A percentile compares a stretch with the other conserved stretches of the same genome.
These are phyloP conservation scores for Hypomesus transpacificus DNA, from an alignment of 2,113 vertebrate species.

Conservation along the genomic window DNA sequence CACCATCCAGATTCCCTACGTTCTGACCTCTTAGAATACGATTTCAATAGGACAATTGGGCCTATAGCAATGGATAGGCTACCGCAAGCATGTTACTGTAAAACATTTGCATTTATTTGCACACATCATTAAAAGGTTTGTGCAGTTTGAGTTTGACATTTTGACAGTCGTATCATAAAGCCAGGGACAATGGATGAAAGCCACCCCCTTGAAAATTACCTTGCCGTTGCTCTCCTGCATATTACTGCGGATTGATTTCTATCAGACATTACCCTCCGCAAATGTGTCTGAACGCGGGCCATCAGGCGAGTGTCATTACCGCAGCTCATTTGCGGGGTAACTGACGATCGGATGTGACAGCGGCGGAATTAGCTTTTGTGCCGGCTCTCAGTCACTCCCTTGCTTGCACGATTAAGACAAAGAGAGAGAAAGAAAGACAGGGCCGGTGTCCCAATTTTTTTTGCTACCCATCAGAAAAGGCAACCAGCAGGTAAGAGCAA, in stretches of 20 bases:
- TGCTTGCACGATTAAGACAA: conserved; percentile 62
- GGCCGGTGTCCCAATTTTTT: conserved; percentile 54
- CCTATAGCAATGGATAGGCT: no score
- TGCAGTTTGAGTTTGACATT: conserved; percentile 35
- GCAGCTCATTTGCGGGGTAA: conserved; percentile 81
- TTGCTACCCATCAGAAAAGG: no score
- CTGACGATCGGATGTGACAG: conserved; percentile 86
- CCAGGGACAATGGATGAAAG: conserved; percentile 32
- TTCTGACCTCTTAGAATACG: no score
- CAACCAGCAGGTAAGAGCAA: no score
- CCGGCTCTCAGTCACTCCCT: conserved; percentile 87
- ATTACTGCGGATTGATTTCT: conserved; percentile 62
- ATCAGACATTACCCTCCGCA: conserved; percentile 62
- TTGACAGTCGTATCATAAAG: conserved; percentile 5
- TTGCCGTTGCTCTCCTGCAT: conserved; percentile 38
- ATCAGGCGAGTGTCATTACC: conserved; percentile 83
- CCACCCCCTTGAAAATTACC: conserved; percentile 45
- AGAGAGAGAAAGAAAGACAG: conserved; percentile 90
- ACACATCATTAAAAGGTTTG: conserved; percentile 23
- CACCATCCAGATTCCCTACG: no score
- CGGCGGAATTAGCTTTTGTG: conserved; percentile 86
- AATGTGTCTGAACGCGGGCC: conserved; percentile 73
- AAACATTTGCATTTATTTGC: no score
- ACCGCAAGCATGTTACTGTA: no score
- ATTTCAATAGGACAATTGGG: no score